Evolutionary conservation across 2,797 vertebrate genomes (phyloP).

Genomic region (Poeciliopsis gracilis): DNA sequence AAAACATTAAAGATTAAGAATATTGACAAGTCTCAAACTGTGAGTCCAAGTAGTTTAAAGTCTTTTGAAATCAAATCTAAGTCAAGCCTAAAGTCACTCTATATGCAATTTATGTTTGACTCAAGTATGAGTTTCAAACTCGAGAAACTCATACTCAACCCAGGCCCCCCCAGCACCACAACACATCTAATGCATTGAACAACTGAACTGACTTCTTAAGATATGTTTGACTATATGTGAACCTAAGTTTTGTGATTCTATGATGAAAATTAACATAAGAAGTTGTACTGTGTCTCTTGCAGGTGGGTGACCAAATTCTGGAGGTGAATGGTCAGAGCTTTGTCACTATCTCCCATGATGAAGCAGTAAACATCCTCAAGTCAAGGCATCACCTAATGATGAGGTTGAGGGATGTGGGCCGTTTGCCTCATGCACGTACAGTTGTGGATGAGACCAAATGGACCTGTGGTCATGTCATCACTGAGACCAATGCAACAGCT

Average conservation of each 20-base stretch:
- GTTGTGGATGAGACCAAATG: slow-evolving; percentile 90
- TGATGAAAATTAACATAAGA: not conserved
- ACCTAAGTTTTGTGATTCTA: not conserved
- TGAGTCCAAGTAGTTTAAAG: not conserved
- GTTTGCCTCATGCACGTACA: slow-evolving; percentile 90
- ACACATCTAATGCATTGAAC: not conserved
- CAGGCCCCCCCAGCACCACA: not conserved
- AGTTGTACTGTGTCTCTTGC: slow-evolving; percentile 5
- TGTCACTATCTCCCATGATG: slow-evolving; percentile 89
- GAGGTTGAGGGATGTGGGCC: slow-evolving; percentile 90
- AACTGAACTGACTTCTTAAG: not conserved
- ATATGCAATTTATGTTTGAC: not conserved
- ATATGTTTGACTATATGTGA: not conserved
- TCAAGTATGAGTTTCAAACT: not conserved
- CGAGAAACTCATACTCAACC: not conserved
- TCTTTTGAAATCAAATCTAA: not conserved
- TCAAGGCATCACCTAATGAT: slow-evolving; percentile 87
- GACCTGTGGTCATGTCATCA: slow-evolving; percentile 84
- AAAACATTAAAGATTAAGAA: not conserved
- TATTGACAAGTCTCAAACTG: not conserved
- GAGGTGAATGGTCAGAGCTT: slow-evolving; percentile 91
- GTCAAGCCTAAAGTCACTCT: not conserved
- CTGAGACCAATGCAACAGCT: slow-evolving; percentile 68
- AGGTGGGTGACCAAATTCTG: slow-evolving; percentile 97
- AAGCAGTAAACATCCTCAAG: slow-evolving; percentile 91